Base-by-base conservation (phyloP, 2,888 invertebrate species). In the Glaucopsyche alexis region DNA sequence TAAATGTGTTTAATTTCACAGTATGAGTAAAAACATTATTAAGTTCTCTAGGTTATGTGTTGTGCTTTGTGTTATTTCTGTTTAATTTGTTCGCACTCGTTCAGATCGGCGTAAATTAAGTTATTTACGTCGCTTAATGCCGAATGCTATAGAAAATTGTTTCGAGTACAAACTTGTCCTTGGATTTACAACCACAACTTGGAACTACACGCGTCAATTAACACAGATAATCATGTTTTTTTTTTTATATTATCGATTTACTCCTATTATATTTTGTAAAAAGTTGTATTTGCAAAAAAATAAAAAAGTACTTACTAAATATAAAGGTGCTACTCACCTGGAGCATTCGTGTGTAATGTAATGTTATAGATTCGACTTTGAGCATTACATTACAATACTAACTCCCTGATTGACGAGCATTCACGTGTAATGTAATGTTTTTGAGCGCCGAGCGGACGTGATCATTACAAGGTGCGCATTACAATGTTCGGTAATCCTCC, bases 21-120 rank as follows among this genome's bases (percentile, higher is more conserved):
- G 6, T 11, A 9, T 2, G 8, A 29, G 2, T 29, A 16, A 5
- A 19, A 55, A 55, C 55, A 19, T 19, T 55, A 19, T 9, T 19
- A 55, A 69, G 69, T 38, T 60, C 29, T 69, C 72, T 76, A 73
- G 74, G 76, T 74, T 42, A 64, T 40, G 16, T 42, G 14, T 19
- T 52, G 55, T 60, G 42, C 19, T 40, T 14, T 13, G 52, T 60
- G 55, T 52, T 50, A n/a, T 13, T 49, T 69, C 19, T 69, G 11
- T 49, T 42, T 60, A 13, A 71, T 72, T 40, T 8, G 55, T 60
- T 69, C 49, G 89, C 90, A 89, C 84, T 85, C 78, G 80, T 85
- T 89, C 89, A 89, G 90, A 87, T 80, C 89, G 82, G 80, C 79
- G 81, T 81, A 85, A 81, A 76, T 72, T 55, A 73, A 87, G 85